Conservation (phyloP, 2,797 vertebrate species). For the Myotis daubentonii region DNA sequence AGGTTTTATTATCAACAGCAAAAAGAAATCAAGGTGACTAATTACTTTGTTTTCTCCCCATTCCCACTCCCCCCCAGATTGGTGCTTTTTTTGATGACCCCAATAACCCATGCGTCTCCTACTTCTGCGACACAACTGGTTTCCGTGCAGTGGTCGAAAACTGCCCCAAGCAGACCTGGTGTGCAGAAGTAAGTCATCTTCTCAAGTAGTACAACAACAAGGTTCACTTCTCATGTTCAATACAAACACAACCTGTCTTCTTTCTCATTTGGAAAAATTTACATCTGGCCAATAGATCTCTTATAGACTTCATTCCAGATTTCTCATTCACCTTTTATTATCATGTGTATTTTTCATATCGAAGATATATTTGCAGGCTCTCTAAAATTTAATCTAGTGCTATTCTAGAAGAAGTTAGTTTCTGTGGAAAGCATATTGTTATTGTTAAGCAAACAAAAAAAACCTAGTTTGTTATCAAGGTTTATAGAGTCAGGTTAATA, state of each 20-base stretch:
- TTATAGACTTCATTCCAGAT: neutral
- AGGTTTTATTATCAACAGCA: neutral
- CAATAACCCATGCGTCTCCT: slow-evolving; percentile 71
- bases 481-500: neutral
- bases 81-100: slow-evolving; percentile 67
- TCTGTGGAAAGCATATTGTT: neutral
- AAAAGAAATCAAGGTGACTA: neutral
- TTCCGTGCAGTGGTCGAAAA: neutral
- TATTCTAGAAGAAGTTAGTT: slow-evolving; percentile 3
- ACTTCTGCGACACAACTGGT: slow-evolving; percentile 55
- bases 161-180: slow-evolving; percentile 76
- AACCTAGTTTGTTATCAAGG: neutral
- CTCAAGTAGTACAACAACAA: neutral
- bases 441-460: slow-evolving; percentile 28
- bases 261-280: neutral
- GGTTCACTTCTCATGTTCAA: neutral
- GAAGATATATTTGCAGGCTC: neutral
- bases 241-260: neutral
- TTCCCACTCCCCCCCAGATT: slow-evolving; percentile 43
- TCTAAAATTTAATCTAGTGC: neutral
- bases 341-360: slow-evolving; percentile 10
- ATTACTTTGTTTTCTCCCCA: neutral
- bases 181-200: slow-evolving; percentile 65
- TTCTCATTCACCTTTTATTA: neutral
- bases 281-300: neutral